Evolutionary conservation across 2,797 vertebrate species (phyloP), one percentile per base, ranked within the genome.

Genomic region (Myiotriccus ornatus): DNA sequence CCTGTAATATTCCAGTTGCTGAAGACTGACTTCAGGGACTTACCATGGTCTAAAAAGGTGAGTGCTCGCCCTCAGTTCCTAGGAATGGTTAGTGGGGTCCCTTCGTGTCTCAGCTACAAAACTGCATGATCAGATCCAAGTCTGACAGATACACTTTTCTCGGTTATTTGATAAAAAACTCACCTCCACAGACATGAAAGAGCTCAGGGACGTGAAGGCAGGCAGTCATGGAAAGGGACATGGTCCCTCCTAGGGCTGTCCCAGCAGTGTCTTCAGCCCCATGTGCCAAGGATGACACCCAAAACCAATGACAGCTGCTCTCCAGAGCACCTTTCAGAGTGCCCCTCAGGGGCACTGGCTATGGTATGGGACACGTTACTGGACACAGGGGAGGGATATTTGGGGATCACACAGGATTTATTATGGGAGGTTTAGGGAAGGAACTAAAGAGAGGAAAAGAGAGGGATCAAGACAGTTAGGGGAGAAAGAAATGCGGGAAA

Each of bases 241-340:
- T 2, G 8, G 34, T 49, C 10, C 23, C 44, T 81, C 7, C 19
- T 8, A 44, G 34, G 23, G 19, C 23, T 78, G 23, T 88, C 27
- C 35, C 60, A 85, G 28, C 6, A 10, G 7, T 43, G 37, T 14
- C 34, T 70, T 35, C 19, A 19, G 12, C 32, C 24, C 19, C 8
- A 2, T 43, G 10, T 84, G 7, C 50, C 0, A 0, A 37, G 6
- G 6, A 5, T 78, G 69, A 27, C 62, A 60, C 8, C 6, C 35
- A 53, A 5, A 19, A 53, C 6, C 9, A 12, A 7, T 7, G 6
- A 17, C 2, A 8, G 13, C 62, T 75, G 18, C 35, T 44, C 22
- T 49, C 18, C 8, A 34, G 24, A 47, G 15, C 50, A 37, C 17
- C 53, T 62, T 53, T 57, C 46, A 28, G 18, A 34, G 6, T 19